Evolutionary conservation across 2,113 vertebrate species (phyloP).

Genomic region (Takifugu flavidus): DNA sequence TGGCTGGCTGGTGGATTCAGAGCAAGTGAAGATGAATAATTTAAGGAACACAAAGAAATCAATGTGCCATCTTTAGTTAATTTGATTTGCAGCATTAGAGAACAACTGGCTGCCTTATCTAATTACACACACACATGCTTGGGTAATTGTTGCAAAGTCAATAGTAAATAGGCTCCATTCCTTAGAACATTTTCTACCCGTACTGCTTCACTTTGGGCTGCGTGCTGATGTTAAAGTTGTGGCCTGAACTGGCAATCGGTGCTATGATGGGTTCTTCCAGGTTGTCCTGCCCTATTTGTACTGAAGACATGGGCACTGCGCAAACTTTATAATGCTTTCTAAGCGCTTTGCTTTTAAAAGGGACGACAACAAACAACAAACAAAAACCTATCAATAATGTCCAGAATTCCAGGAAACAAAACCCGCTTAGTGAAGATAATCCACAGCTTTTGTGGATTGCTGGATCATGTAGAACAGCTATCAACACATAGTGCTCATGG

Average conservation of each 20-base stretch:
- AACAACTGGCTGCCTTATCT: constrained; percentile 74
- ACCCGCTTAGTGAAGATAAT: constrained; percentile 1
- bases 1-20: constrained; percentile 51
- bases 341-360: constrained; percentile 9
- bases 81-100: constrained; percentile 76
- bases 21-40: constrained; percentile 74
- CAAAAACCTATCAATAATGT: not conserved
- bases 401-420: not conserved
- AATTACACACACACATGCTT: constrained; percentile 73
- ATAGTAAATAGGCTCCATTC: constrained; percentile 64
- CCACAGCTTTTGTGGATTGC: not conserved
- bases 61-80: constrained; percentile 76
- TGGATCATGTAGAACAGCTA: not conserved
- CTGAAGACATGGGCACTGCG: constrained; percentile 1
- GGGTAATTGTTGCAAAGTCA: constrained; percentile 70
- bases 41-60: constrained; percentile 74
- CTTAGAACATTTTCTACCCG: constrained; percentile 54
- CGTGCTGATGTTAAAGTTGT: constrained; percentile 37
- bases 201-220: constrained; percentile 44
- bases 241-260: constrained; percentile 34
- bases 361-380: not conserved
- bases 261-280: constrained; percentile 15
- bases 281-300: constrained; percentile 32
- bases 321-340: constrained; percentile 24
- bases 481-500: not conserved